Evolutionary conservation across 2,113 vertebrate species (phyloP).

Genomic region (Bucco capensis): DNA sequence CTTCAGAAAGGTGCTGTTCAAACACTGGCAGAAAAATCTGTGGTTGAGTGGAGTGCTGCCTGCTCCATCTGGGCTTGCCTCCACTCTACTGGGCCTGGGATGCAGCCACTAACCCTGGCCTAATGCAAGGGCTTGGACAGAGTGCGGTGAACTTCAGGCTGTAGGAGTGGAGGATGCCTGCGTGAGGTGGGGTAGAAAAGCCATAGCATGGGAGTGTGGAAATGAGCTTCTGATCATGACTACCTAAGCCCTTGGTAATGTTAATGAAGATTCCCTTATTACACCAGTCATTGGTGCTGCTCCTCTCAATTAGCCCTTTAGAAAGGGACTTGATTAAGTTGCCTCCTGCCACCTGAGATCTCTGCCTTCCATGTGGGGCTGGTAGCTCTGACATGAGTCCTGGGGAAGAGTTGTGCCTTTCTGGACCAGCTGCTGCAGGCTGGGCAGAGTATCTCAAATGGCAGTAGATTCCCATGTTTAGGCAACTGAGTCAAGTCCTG

Average conservation of each 20-base stretch:
- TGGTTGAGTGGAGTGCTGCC: neutral
- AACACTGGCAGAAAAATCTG: neutral
- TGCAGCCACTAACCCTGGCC: neutral
- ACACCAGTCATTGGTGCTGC: neutral
- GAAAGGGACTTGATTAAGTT: slow-evolving; percentile 45
- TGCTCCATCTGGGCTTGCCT: neutral
- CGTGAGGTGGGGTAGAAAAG: neutral
- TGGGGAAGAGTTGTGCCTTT: neutral
- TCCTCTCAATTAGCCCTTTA: slow-evolving; percentile 35
- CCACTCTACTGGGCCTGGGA: fast-evolving
- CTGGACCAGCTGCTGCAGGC: neutral
- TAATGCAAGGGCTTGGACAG: neutral
- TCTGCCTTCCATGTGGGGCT: neutral
- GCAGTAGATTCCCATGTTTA: neutral
- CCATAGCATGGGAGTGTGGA: neutral
- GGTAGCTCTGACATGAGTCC: neutral
- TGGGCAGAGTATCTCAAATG: neutral
- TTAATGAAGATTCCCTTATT: neutral
- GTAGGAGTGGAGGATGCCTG: neutral
- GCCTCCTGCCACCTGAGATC: neutral
- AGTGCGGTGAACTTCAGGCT: neutral
- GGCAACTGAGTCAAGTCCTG: neutral
- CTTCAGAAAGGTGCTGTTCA: neutral
- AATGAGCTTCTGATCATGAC: neutral
- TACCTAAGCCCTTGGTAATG: slow-evolving; percentile 27